Percentiles rank a stretch among this genome's conserved stretches.
Evolutionary conservation across 2,888 invertebrate genomes (phyloP).

Genomic region (Cremastinae sp.): DNA sequence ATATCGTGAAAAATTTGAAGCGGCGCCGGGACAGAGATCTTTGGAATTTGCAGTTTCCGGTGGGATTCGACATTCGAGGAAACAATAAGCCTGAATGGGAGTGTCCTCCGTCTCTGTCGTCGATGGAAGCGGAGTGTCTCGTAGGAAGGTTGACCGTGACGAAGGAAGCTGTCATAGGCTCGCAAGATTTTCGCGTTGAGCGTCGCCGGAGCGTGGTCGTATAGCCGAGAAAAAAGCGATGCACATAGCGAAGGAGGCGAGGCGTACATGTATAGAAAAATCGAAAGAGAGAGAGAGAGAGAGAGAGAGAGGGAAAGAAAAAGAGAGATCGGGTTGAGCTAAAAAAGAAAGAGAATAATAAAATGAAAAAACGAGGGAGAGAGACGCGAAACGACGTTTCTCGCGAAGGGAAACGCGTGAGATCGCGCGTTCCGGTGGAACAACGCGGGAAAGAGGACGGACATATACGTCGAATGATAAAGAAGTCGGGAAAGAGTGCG

Average conservation of each 20-base stretch:
- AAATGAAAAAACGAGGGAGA: slow-evolving; percentile 19
- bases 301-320: slow-evolving; percentile 12
- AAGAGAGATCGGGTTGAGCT: slow-evolving; percentile 25
- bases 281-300: slow-evolving; percentile 22
- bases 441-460: slow-evolving; percentile 33
- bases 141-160: slow-evolving; percentile 41
- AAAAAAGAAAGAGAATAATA: neutral
- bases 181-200: slow-evolving; percentile 38
- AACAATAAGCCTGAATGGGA: no score
- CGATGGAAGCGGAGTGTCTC: no score
- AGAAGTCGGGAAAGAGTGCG: slow-evolving; percentile 56
- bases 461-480: slow-evolving; percentile 54
- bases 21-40: no score
- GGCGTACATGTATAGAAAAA: no score
- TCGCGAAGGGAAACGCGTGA: slow-evolving; percentile 11
- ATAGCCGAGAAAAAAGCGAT: slow-evolving; percentile 14
- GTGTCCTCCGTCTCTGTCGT: no score
- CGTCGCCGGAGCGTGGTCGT: slow-evolving; percentile 33
- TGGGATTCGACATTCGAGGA: no score
- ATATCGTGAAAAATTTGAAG: no score
- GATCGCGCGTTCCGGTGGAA: slow-evolving; percentile 43
- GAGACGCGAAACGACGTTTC: neutral
- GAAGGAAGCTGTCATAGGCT: slow-evolving; percentile 47
- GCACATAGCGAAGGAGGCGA: no score
- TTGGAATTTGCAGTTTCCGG: no score